Evolutionary conservation across 1,140 invertebrate species (phyloP).

Genomic region (Drosophila miranda): DNA sequence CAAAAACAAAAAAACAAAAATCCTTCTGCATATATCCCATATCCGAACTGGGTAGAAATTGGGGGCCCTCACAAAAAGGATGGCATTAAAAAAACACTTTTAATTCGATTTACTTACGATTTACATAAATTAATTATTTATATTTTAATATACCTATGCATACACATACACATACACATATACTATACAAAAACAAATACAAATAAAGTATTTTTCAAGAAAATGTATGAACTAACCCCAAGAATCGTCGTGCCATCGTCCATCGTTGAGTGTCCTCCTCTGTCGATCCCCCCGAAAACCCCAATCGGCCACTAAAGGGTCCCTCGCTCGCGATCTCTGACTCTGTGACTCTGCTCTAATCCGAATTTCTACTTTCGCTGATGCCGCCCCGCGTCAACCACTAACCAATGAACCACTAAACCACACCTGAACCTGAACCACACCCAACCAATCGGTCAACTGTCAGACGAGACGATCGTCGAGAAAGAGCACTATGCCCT

Average conservation of each 20-base stretch:
- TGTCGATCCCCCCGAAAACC: conserved; percentile 8
- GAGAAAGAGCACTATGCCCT: conserved; percentile 99
- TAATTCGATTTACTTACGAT: conserved; percentile 71
- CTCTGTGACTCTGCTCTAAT: conserved; percentile 60
- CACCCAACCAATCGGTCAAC: conserved; percentile 13
- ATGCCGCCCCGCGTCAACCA: conserved; percentile 39
- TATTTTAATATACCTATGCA: conserved; percentile 67
- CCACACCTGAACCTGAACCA: conserved; percentile 1
- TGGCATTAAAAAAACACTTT: conserved; percentile 52
- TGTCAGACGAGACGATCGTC: conserved; percentile 96
- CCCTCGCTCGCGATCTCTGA: conserved; percentile 17
- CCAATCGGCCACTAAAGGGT: conserved; percentile 46
- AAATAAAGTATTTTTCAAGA: conserved; percentile 81
- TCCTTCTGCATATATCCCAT: conserved; percentile 22
- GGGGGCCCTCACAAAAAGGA: conserved; percentile 1
- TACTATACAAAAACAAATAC: conserved; percentile 44
- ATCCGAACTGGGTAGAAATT: no score
- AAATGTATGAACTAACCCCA: conserved; percentile 5
- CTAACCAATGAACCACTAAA: conserved; percentile 32
- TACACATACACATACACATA: conserved; percentile 53
- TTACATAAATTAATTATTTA: conserved; percentile 81
- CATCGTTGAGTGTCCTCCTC: conserved; percentile 22
- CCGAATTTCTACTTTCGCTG: conserved; percentile 48
- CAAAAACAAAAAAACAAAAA: not conserved
- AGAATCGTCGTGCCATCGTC: conserved; percentile 1